Conservation (phyloP, 53 echinoderm and acorn worm genomes). For the Luidia sarsii region DNA sequence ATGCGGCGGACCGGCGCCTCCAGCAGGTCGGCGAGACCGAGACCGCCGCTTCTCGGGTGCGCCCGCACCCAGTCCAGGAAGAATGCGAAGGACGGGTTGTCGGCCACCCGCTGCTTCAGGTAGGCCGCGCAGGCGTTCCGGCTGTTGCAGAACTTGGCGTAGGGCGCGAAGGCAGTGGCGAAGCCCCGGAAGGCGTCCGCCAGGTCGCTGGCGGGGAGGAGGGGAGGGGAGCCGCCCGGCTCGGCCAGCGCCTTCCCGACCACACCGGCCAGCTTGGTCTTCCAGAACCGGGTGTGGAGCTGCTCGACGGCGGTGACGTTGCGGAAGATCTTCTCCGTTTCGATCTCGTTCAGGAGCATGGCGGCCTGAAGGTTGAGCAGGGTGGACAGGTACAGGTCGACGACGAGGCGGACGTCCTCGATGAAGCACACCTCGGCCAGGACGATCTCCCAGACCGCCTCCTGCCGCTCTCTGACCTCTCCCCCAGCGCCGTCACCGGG, state of each 20-base stretch:
- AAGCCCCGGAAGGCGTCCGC: constrained; percentile 78
- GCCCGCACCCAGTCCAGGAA: constrained; percentile 84
- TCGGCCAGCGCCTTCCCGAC: constrained; percentile 42
- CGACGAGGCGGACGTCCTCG: constrained; percentile 78
- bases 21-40: constrained; percentile 70
- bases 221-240: constrained; percentile 48
- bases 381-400: constrained; percentile 83
- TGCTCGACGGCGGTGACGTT: constrained; percentile 80
- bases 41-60: constrained; percentile 43
- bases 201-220: constrained; percentile 46
- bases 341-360: constrained; percentile 82
- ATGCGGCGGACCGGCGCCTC: constrained; percentile 86
- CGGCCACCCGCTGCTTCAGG: constrained; percentile 56
- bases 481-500: no score
- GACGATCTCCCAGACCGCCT: constrained; percentile 91
- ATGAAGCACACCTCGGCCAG: constrained; percentile 75
- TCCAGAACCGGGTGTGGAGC: constrained; percentile 84
- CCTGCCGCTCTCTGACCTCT: constrained; percentile 70
- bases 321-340: constrained; percentile 89
- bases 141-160: constrained; percentile 79
- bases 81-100: constrained; percentile 65
- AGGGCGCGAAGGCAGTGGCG: constrained; percentile 68
- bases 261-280: constrained; percentile 66
- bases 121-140: constrained; percentile 73
- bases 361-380: constrained; percentile 87